A percentile compares a stretch with the other conserved stretches of the same genome.
Conservation (phyloP, 2,888 invertebrate genomes). For the Disparrhopalites patrizii region DNA sequence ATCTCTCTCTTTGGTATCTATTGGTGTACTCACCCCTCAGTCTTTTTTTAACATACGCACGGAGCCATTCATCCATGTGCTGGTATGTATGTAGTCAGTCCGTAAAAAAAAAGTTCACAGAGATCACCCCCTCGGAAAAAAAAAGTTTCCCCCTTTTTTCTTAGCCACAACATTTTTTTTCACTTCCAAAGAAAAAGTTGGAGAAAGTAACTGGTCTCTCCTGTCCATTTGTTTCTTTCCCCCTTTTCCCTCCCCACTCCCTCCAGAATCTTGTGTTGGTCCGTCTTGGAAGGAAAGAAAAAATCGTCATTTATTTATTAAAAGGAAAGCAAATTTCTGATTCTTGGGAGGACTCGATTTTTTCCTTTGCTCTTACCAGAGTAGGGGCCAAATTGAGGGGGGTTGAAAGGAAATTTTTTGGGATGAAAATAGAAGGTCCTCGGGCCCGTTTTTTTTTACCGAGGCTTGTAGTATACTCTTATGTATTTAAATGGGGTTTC, state of each 20-base stretch:
- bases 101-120: too few species aligned
- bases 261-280: neutral
- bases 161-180: too few species aligned
- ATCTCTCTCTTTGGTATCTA: too few species aligned
- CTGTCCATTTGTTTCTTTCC: too few species aligned
- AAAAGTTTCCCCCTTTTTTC: too few species aligned
- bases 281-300: neutral
- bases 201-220: too few species aligned
- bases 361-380: neutral
- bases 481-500: slow-evolving; percentile 5
- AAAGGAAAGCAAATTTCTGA: slow-evolving; percentile 4
- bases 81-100: neutral
- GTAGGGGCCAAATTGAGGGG: neutral
- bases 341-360: slow-evolving; percentile 9
- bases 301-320: slow-evolving; percentile 22
- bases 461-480: neutral
- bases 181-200: too few species aligned
- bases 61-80: too few species aligned
- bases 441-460: neutral
- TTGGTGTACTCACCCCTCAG: too few species aligned
- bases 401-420: neutral
- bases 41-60: too few species aligned
- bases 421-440: neutral
- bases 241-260: neutral
- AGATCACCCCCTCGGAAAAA: too few species aligned